phyloP scores from a whole-genome alignment of 53 echinoderm and acorn worm genomes.

The Stichopus horrens region DNA sequence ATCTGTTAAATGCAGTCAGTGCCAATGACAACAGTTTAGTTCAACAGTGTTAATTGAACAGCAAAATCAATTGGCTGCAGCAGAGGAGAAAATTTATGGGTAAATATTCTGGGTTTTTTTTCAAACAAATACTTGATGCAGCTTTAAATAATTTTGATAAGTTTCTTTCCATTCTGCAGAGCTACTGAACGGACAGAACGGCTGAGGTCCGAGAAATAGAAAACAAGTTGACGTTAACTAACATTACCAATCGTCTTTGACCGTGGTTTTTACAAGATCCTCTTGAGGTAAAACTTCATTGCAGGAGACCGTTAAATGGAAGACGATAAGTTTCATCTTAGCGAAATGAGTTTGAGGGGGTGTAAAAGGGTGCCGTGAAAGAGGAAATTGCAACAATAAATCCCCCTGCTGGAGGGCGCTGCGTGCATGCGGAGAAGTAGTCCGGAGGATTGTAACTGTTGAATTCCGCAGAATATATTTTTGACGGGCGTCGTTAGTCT shows the following conservation, averaged over 20 bases:
- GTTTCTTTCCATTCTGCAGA: no score
- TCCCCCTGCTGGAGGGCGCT: slow-evolving; percentile 13
- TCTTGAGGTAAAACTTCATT: background rate
- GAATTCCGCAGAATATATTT: background rate
- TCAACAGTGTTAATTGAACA: no score
- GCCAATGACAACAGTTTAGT: no score
- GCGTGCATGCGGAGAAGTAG: slow-evolving; percentile 1
- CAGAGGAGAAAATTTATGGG: no score
- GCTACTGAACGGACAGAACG: no score
- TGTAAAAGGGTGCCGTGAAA: background rate
- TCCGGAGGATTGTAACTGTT: background rate
- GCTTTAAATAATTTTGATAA: no score
- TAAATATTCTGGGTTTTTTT: no score
- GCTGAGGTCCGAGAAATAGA: background rate
- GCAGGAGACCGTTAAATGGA: background rate
- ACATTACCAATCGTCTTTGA: background rate
- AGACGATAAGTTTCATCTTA: background rate
- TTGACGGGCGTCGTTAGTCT: background rate
- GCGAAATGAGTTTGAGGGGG: background rate
- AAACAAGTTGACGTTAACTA: background rate
- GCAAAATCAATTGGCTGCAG: no score
- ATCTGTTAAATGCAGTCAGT: no score
- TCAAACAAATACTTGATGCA: no score
- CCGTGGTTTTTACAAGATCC: background rate
- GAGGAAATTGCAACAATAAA: slow-evolving; percentile 36